A percentile compares a stretch with the other conserved stretches of the same genome.
Evolutionary conservation across 2,113 vertebrate species (phyloP).

Genomic region (Cynocephalus volans): DNA sequence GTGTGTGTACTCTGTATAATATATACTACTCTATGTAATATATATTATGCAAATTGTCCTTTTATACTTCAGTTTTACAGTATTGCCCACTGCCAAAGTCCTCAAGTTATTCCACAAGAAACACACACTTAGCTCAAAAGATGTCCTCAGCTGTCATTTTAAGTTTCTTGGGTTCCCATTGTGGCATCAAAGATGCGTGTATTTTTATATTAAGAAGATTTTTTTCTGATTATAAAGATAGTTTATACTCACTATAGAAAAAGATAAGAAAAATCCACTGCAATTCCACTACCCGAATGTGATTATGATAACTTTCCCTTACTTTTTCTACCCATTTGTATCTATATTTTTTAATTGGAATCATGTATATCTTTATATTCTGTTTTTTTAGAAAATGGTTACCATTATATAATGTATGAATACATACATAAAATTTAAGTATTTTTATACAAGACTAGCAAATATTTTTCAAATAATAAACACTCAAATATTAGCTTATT

Average conservation of each 20-base stretch:
- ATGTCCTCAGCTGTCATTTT: background rate
- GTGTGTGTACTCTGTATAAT: background rate
- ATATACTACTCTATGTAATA: background rate
- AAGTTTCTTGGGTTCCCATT: background rate
- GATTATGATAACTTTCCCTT: background rate
- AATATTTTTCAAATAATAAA: conserved; percentile 26
- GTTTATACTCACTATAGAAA: background rate
- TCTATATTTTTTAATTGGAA: background rate
- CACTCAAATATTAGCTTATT: background rate
- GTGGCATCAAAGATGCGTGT: background rate
- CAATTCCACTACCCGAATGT: background rate
- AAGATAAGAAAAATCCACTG: background rate
- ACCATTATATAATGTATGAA: background rate
- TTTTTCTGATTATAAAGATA: conserved; percentile 22
- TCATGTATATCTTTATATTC: background rate
- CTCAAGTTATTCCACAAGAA: background rate
- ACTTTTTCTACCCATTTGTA: background rate
- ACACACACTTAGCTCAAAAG: background rate
- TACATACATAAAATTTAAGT: background rate
- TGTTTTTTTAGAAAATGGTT: background rate
- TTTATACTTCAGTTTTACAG: background rate
- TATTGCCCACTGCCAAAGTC: background rate
- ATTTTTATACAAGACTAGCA: background rate
- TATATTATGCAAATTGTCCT: background rate
- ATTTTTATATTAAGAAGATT: conserved; percentile 27